These are phyloP conservation scores for Phyllotreta striolata DNA, from an alignment of 2,888 invertebrate genomes.

Conservation along the genomic window DNA sequence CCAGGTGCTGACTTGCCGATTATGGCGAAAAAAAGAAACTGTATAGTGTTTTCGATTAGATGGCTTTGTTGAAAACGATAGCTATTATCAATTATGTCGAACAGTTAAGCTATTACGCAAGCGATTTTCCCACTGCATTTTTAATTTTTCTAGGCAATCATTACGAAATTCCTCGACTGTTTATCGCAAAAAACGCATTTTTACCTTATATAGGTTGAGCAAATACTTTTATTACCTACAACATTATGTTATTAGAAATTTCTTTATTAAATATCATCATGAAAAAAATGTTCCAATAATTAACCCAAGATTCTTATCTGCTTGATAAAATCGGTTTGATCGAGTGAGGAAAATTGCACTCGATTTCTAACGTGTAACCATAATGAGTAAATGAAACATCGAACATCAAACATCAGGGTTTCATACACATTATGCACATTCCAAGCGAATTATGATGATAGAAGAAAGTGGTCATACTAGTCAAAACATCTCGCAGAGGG, in stretches of 20 bases:
- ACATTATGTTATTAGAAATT: constrained; percentile 4
- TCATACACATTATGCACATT: constrained; percentile 34
- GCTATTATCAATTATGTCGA: constrained; percentile 23
- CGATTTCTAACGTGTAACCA: constrained; percentile 42
- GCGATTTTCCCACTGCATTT: constrained; percentile 21
- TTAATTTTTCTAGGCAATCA: constrained; percentile 10
- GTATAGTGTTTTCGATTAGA: constrained; percentile 11
- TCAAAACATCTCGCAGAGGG: constrained; percentile 26
- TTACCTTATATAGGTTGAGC: too few species aligned
- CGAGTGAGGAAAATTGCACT: constrained; percentile 23
- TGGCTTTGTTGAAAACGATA: constrained; percentile 12
- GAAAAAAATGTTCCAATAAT: constrained; percentile 2
- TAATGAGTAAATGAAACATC: constrained; percentile 37
- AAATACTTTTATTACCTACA: too few species aligned
- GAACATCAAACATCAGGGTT: constrained; percentile 43
- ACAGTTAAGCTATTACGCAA: constrained; percentile 16
- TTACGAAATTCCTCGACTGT: too few species aligned
- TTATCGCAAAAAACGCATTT: too few species aligned
- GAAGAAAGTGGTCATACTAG: constrained; percentile 47
- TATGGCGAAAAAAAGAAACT: too few species aligned
- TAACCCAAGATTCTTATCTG: constrained; percentile 5
- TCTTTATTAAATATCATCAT: constrained; percentile 7
- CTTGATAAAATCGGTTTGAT: constrained; percentile 5
- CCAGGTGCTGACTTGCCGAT: too few species aligned
- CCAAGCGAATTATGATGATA: constrained; percentile 44